Evolutionary conservation across 1,140 invertebrate genomes (phyloP).

Genomic region (Venturia canescens): DNA sequence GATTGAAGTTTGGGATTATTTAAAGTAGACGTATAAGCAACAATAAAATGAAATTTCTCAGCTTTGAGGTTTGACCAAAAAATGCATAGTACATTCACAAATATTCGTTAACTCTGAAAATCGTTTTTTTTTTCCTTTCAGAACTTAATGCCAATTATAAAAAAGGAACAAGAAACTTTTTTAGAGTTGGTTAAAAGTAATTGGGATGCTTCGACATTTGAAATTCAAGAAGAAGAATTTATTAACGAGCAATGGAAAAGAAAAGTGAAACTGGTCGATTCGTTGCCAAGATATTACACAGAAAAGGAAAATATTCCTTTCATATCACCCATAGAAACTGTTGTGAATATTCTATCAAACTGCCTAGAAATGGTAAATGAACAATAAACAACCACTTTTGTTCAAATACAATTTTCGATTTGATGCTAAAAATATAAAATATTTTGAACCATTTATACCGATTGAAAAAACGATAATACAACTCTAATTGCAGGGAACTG

Average conservation of each 20-base stretch:
- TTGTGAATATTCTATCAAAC: conserved; percentile 47
- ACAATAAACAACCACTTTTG: not conserved
- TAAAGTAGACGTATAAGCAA: too few relatives aligned
- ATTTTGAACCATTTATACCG: not conserved
- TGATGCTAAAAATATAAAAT: not conserved
- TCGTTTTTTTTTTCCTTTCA: conserved; percentile 50
- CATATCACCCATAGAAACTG: conserved; percentile 52
- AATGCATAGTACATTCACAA: too few relatives aligned
- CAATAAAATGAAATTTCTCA: too few relatives aligned
- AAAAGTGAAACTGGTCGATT: conserved; percentile 51
- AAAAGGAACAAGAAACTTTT: conserved; percentile 61
- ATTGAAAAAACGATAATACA: not conserved
- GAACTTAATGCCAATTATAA: conserved; percentile 54
- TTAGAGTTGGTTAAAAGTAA: conserved; percentile 55
- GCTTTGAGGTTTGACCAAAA: too few relatives aligned
- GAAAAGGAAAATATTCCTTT: conserved; percentile 60
- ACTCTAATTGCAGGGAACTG: conserved; percentile 54
- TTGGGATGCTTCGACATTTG: conserved; percentile 52
- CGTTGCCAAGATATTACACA: conserved; percentile 61
- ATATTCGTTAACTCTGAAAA: not conserved
- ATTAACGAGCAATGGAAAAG: conserved; percentile 56
- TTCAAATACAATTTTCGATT: not conserved
- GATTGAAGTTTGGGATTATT: not conserved
- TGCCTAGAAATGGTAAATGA: conserved; percentile 54
- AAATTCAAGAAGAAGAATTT: conserved; percentile 51